These are phyloP conservation scores for Origma solitaria DNA, from an alignment of 2,113 vertebrate genomes.

Conservation along the genomic window DNA sequence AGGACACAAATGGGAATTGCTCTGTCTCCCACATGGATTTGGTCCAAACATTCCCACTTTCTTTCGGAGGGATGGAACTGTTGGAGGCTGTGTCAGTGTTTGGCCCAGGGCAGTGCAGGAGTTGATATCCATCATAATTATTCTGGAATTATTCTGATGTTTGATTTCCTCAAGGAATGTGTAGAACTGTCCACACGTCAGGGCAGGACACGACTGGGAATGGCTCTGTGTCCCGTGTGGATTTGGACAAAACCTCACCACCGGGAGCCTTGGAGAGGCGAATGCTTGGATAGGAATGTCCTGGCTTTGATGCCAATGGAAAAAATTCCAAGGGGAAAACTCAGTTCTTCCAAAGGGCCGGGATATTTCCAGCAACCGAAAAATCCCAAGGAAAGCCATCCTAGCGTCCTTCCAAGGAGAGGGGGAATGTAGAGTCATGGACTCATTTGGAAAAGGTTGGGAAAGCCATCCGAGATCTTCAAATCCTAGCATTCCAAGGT, in stretches of 20 bases:
- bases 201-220: neutral
- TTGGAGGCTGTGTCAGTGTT: neutral
- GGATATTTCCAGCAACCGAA: neutral
- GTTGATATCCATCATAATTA: neutral
- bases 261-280: neutral
- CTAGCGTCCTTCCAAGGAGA: neutral
- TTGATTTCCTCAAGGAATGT: neutral
- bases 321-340: neutral
- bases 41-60: no score
- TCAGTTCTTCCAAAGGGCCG: neutral
- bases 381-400: neutral
- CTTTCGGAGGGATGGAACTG: neutral
- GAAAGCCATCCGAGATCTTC: accelerated
- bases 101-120: neutral
- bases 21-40: neutral
- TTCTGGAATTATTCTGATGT: neutral
- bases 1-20: no score
- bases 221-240: neutral
- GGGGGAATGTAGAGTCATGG: neutral
- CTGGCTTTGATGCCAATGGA: neutral
- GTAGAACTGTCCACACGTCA: no score
- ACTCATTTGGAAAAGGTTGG: no score
- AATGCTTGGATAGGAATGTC: neutral
- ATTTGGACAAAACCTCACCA: neutral
- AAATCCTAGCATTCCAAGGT: no score